Evolutionary conservation across 2,797 vertebrate species (phyloP).

Genomic region (Enteromius fasciolatus): DNA sequence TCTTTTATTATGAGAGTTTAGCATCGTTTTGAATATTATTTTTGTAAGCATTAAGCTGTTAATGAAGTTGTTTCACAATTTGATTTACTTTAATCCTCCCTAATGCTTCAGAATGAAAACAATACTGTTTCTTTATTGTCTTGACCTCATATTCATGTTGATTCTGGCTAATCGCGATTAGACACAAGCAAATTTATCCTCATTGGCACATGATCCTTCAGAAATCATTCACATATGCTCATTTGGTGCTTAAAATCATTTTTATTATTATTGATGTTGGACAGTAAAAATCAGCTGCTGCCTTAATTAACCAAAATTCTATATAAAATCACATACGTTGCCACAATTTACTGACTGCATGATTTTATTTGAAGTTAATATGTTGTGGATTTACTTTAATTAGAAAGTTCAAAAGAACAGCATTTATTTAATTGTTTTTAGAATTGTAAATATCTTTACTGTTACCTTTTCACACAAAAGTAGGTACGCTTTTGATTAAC

Average conservation of each 20-base stretch:
- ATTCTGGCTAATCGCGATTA: slow-evolving; percentile 17
- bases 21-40: slow-evolving; percentile 9
- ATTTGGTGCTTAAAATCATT: neutral
- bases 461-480: too few species aligned
- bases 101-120: slow-evolving; percentile 27
- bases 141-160: slow-evolving; percentile 10
- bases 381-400: neutral
- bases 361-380: neutral
- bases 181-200: neutral
- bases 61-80: slow-evolving; percentile 1
- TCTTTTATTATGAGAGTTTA: slow-evolving; percentile 26
- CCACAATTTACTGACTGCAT: neutral
- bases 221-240: neutral
- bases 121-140: slow-evolving; percentile 18
- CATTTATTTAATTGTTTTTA: neutral
- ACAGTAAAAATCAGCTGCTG: neutral
- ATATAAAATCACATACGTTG: neutral
- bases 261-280: neutral
- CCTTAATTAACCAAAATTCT: neutral
- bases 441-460: neutral
- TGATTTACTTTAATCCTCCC: slow-evolving; percentile 22
- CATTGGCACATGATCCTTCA: neutral
- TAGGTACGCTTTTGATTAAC: too few species aligned
- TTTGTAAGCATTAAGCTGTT: slow-evolving; percentile 4
- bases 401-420: neutral